Evolutionary conservation across 2,888 invertebrate genomes (phyloP), one percentile per base, ranked within the genome.

Genomic region (Drosophila hawaiiensis): DNA sequence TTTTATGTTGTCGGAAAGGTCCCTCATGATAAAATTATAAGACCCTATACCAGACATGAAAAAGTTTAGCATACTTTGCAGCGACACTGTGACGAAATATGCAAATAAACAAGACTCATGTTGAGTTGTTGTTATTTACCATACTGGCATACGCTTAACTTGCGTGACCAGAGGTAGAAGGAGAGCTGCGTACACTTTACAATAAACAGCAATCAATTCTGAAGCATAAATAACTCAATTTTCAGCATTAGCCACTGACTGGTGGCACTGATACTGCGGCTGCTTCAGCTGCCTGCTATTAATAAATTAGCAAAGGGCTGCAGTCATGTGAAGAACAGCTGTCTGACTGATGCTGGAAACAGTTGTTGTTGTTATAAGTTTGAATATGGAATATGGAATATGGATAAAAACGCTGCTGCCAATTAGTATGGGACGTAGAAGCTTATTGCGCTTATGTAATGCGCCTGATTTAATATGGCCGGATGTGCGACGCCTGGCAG

Each of bases 211-310:
- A 88, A 88, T 87, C 90, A 90, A 89, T 90, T 83, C 75, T 76
- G 73, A 65, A 78, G 80, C 88, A 89, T 82, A 89, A 89, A 89
- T 89, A 90, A 89, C 90, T 89, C 89, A 87, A 90, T 89, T 86
- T 82, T 61, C 62, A 56, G 69, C 74, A 79, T 70, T 77, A 79
- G 68, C 80, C 59, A 73, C 9, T 63, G 68, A 37, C 28, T 70
- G 56, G 25, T 64, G 39, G 31, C 55, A 25, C 16, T 43, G 58
- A 28, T 37, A 37, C 3, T 28, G 14, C 47, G 10, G 22, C 16
- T 41, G 33, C 50, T 65, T 43, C 31, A 43, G 55, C 37, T 73
- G 58, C 19, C 59, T 62, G 82, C 67, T 78, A 79, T 80, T 85
- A 74, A 87, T 84, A 87, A 88, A 84, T 85, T 77, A 75, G 75